Conservation (phyloP, 1,140 invertebrate genomes). For the Zophobas morio region DNA sequence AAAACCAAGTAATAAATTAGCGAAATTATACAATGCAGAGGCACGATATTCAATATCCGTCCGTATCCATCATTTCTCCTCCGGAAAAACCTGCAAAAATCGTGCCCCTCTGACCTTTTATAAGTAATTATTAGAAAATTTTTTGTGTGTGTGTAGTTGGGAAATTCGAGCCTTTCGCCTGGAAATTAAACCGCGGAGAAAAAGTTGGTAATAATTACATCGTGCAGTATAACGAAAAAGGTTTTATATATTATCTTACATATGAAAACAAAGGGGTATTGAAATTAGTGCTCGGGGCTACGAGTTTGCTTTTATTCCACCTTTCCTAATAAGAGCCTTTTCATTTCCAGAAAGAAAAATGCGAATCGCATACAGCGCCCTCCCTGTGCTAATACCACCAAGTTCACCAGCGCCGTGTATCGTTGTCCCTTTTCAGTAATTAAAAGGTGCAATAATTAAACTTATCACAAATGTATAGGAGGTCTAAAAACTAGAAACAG, state of each 20-base stretch:
- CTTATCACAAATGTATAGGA: neutral
- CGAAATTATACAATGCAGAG: conserved; percentile 52
- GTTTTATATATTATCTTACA: conserved; percentile 55
- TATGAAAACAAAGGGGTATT: conserved; percentile 55
- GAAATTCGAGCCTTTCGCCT: conserved; percentile 21
- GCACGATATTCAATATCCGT: conserved; percentile 45
- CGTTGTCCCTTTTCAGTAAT: neutral
- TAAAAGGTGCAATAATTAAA: neutral
- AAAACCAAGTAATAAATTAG: conserved; percentile 54
- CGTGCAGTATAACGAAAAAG: conserved; percentile 25
- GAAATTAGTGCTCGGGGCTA: conserved; percentile 46
- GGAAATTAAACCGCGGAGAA: conserved; percentile 25
- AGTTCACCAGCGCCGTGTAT: neutral
- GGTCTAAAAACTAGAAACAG: no score
- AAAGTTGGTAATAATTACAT: conserved; percentile 32
- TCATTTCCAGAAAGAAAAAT: conserved; percentile 41
- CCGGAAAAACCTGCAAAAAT: neutral
- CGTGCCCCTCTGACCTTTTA: conserved; percentile 12
- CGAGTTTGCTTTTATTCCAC: conserved; percentile 35
- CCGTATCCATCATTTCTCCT: conserved; percentile 9
- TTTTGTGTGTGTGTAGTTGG: neutral
- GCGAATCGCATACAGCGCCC: neutral
- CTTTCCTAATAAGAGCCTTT: conserved; percentile 45
- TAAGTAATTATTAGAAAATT: conserved; percentile 9
- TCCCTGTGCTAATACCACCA: neutral